These are phyloP conservation scores for Cyclura pinguis DNA, from an alignment of 2,797 vertebrate genomes.

Conservation along the genomic window DNA sequence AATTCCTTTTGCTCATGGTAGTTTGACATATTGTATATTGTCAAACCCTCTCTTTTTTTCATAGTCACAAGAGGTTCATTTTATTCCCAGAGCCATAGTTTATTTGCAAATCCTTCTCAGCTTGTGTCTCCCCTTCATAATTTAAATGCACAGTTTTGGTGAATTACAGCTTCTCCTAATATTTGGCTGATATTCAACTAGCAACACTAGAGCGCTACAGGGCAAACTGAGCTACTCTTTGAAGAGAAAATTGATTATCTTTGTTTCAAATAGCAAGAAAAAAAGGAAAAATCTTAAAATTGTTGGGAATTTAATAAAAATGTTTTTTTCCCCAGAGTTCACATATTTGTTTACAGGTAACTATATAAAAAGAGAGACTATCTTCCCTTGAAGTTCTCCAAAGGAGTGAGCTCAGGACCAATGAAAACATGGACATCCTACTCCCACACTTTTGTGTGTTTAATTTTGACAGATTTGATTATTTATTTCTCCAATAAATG, in stretches of 20 bases:
- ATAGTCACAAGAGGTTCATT: slow-evolving; percentile 71
- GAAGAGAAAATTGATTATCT: not conserved
- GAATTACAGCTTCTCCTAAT: slow-evolving; percentile 1
- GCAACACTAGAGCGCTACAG: not conserved
- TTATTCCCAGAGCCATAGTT: slow-evolving; percentile 74
- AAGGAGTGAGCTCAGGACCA: slow-evolving; percentile 34
- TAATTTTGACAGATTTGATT: no score
- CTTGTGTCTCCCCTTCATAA: slow-evolving; percentile 71
- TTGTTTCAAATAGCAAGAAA: not conserved
- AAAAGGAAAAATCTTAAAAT: not conserved
- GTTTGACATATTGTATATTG: slow-evolving; percentile 72
- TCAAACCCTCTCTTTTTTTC: slow-evolving; percentile 64
- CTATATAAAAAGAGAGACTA: slow-evolving; percentile 30
- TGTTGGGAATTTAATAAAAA: not conserved
- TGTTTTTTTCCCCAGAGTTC: not conserved
- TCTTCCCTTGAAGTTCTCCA: slow-evolving; percentile 40
- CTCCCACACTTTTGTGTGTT: no score
- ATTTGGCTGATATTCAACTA: not conserved
- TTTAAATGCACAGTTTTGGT: slow-evolving; percentile 62
- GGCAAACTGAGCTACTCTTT: not conserved
- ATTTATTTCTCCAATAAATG: no score
- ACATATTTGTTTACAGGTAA: slow-evolving; percentile 17
- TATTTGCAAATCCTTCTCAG: slow-evolving; percentile 71
- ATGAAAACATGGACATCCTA: not conserved
- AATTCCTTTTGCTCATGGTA: slow-evolving; percentile 66